Percentiles rank a stretch among this genome's conserved stretches.
These are phyloP conservation scores for Heliconius charithonia DNA, from an alignment of 2,888 invertebrate genomes.

Conservation along the genomic window DNA sequence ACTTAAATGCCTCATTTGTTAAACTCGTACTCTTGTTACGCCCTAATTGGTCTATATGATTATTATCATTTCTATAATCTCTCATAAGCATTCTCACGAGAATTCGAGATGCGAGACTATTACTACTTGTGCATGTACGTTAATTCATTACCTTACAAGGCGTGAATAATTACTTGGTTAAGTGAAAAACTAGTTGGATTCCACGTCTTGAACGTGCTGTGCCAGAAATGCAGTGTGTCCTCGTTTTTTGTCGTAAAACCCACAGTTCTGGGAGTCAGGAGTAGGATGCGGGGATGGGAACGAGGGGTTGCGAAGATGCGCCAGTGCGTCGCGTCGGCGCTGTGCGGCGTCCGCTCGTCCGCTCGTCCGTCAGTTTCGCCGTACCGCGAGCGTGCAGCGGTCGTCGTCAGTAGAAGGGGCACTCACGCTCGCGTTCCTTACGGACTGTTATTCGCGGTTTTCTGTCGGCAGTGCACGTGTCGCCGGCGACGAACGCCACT, in stretches of 20 bases:
- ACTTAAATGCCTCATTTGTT: conserved; percentile 23
- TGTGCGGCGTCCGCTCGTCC: conserved; percentile 52
- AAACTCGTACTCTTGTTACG: conserved; percentile 28
- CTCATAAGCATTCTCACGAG: conserved; percentile 61
- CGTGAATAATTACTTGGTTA: conserved; percentile 71
- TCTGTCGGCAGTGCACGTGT: conserved; percentile 78
- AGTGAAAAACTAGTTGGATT: conserved; percentile 72
- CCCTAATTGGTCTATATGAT: conserved; percentile 45
- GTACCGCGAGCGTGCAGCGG: conserved; percentile 74
- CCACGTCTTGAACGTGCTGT: conserved; percentile 59
- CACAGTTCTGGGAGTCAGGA: conserved; percentile 52
- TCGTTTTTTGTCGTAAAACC: conserved; percentile 59
- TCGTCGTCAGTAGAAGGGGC: conserved; percentile 57
- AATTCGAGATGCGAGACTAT: conserved; percentile 53
- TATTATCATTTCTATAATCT: conserved; percentile 49
- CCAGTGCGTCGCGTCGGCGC: conserved; percentile 51
- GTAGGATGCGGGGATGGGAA: conserved; percentile 58
- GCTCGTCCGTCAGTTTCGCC: conserved; percentile 72
- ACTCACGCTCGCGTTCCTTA: conserved; percentile 57
- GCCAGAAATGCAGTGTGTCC: conserved; percentile 53
- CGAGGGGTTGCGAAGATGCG: conserved; percentile 67
- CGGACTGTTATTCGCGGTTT: conserved; percentile 74
- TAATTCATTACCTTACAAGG: conserved; percentile 74
- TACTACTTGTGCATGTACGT: conserved; percentile 63
- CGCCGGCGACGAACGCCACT: conserved; percentile 62